Conservation (phyloP, 2,888 invertebrate species). For the Palloptera scutellata region DNA sequence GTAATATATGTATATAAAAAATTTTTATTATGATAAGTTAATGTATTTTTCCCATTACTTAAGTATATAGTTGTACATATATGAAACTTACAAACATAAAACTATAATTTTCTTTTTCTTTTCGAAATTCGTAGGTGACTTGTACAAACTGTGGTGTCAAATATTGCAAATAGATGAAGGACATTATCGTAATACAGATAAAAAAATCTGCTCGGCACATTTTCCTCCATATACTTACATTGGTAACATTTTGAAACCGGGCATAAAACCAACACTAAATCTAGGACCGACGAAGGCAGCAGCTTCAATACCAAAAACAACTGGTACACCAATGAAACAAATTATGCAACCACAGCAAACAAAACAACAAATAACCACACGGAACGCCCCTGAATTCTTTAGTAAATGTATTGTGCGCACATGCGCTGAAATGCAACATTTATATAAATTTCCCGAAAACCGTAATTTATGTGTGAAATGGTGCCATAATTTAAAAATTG, state of each 20-base stretch:
- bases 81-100: not conserved
- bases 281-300: constrained; percentile 13
- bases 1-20: too few relatives aligned
- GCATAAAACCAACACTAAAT: constrained; percentile 28
- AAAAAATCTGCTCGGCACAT: constrained; percentile 37
- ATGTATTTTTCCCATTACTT: too few relatives aligned
- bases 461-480: constrained; percentile 51
- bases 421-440: constrained; percentile 24
- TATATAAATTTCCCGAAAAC: constrained; percentile 46
- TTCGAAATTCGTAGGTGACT: constrained; percentile 30
- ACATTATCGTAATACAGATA: constrained; percentile 31
- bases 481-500: constrained; percentile 50
- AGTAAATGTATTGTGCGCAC: constrained; percentile 45
- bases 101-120: not conserved
- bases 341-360: not conserved
- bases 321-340: too few relatives aligned
- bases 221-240: constrained; percentile 27
- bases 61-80: too few relatives aligned
- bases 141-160: constrained; percentile 35
- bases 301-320: constrained; percentile 1
- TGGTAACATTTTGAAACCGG: constrained; percentile 19
- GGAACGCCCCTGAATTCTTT: not conserved
- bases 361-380: not conserved
- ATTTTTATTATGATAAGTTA: too few relatives aligned
- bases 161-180: constrained; percentile 34